Percentiles rank a stretch among this genome's conserved stretches.
Conservation (phyloP, 2,888 invertebrate genomes). For the Teleogryllus oceanicus region DNA sequence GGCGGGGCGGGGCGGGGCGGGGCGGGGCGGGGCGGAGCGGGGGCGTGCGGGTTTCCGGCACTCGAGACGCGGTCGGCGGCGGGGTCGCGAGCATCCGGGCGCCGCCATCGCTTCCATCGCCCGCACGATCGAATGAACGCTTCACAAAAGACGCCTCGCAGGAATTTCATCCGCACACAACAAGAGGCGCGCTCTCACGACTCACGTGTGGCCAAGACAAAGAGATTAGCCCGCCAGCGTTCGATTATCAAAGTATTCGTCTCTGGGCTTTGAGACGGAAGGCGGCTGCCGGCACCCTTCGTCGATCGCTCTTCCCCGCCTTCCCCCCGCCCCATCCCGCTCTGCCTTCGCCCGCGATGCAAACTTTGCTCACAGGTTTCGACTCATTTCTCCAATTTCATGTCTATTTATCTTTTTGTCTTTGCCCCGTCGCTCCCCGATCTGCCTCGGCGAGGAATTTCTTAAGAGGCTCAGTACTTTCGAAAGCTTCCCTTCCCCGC, state of each 20-base stretch:
- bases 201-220: not conserved
- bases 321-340: not conserved
- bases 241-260: constrained; percentile 11
- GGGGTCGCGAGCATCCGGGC: not conserved
- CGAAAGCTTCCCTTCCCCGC: not conserved
- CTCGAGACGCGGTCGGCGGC: not conserved
- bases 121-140: constrained; percentile 7
- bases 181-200: not conserved
- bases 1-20: not conserved
- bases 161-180: not conserved
- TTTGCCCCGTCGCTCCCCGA: constrained; percentile 23
- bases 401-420: constrained; percentile 37
- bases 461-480: constrained; percentile 9
- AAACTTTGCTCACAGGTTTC: constrained; percentile 36
- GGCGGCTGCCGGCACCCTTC: not conserved
- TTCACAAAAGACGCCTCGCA: not conserved
- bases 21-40: not conserved
- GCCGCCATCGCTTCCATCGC: not conserved
- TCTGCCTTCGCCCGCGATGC: constrained; percentile 21
- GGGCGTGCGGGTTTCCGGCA: not conserved
- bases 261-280: not conserved
- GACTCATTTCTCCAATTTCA: constrained; percentile 39
- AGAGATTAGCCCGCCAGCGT: not conserved
- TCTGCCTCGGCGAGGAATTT: constrained; percentile 2
- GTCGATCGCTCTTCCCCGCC: not conserved